phyloP scores from a whole-genome alignment of 2,797 vertebrate species.

The Caiman crocodilus region DNA sequence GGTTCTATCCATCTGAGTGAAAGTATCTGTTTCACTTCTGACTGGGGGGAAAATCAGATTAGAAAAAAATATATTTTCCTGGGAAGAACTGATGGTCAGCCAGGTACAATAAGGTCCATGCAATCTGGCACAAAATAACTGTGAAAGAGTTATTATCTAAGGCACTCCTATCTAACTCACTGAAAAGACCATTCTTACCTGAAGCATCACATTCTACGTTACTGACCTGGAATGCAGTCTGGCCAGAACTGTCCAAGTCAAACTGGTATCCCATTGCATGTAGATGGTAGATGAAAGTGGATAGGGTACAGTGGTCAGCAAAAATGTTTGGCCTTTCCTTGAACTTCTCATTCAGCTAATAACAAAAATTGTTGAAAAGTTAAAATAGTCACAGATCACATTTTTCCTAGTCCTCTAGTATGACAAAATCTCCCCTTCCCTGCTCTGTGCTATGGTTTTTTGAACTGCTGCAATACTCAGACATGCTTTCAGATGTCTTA shows the following conservation, averaged over 20 bases:
- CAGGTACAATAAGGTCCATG: not conserved
- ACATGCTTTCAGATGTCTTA: not conserved
- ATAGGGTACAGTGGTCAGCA: constrained; percentile 50
- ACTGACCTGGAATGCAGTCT: constrained; percentile 63
- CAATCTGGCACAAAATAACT: not conserved
- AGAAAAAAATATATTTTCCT: not conserved
- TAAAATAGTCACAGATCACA: not conserved
- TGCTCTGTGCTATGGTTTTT: not conserved
- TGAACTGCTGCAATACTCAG: not conserved
- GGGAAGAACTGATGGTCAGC: not conserved
- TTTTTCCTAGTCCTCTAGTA: not conserved
- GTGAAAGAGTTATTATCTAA: not conserved
- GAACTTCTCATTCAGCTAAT: constrained; percentile 26
- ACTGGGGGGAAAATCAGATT: too few relatives aligned
- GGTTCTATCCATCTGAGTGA: not conserved
- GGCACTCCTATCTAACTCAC: not conserved
- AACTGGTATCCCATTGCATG: constrained; percentile 7
- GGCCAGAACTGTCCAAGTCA: not conserved
- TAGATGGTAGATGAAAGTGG: constrained; percentile 65
- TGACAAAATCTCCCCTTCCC: not conserved
- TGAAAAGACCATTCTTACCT: not conserved
- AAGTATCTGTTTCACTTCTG: too few relatives aligned
- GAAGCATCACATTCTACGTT: not conserved
- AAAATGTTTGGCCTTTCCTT: constrained; percentile 42
- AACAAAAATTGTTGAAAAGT: not conserved